A percentile compares a stretch with the other conserved stretches of the same genome.
Conservation (phyloP, 2,888 invertebrate species). For the Thereva unica region DNA sequence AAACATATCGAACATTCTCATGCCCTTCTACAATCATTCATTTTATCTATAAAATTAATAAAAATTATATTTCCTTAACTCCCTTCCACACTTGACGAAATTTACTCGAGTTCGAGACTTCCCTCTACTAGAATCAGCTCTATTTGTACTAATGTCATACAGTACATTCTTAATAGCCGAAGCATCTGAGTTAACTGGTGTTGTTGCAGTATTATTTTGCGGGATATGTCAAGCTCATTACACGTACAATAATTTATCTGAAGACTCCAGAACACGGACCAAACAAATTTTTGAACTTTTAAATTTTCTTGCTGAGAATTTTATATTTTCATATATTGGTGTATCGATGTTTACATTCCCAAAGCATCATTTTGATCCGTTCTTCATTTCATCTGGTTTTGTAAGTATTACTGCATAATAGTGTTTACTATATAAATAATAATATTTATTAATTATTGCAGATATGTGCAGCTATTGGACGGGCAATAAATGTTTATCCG, state of each 20-base stretch:
- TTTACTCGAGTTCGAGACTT: constrained; percentile 93
- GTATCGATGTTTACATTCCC: constrained; percentile 98
- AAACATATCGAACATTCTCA: too few species aligned
- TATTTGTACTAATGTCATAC: constrained; percentile 98
- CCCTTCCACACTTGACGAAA: constrained; percentile 76
- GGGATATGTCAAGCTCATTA: constrained; percentile 99
- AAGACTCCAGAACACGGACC: constrained; percentile 82
- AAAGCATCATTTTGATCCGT: constrained; percentile 89
- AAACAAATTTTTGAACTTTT: constrained; percentile 92
- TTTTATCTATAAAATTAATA: not conserved
- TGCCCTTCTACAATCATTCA: too few species aligned
- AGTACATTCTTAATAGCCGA: constrained; percentile 96
- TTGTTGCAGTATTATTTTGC: constrained; percentile 96
- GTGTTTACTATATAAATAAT: not conserved
- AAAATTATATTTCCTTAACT: constrained; percentile 49
- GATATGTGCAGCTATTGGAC: constrained; percentile 87
- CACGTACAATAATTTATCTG: constrained; percentile 93
- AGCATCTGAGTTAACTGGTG: constrained; percentile 93
- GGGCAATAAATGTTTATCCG: constrained; percentile 95
- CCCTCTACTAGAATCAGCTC: constrained; percentile 91
- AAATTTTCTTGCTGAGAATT: constrained; percentile 96
- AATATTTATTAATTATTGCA: constrained; percentile 53
- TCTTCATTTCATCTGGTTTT: constrained; percentile 91
- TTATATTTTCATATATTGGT: constrained; percentile 98
- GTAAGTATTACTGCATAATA: constrained; percentile 62